Conservation (phyloP, 2,888 invertebrate species). For the Congeria kusceri region DNA sequence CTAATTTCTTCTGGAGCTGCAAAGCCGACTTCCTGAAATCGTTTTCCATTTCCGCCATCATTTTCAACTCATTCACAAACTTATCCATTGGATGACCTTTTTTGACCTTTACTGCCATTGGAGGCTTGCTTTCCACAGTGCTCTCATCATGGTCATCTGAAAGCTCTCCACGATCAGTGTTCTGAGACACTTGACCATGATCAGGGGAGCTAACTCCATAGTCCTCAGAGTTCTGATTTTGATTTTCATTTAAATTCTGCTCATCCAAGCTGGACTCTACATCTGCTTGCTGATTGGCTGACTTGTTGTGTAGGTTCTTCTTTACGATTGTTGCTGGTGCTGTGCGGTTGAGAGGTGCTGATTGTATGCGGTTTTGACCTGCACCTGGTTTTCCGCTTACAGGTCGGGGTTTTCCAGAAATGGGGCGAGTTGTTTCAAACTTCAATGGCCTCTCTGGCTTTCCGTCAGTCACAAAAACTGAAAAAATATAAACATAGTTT, state of each 20-base stretch:
- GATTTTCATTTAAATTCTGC: constrained; percentile 20
- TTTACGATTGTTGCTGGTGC: constrained; percentile 37
- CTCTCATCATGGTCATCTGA: constrained; percentile 21
- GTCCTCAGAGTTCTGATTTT: constrained; percentile 31
- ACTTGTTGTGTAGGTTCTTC: constrained; percentile 53
- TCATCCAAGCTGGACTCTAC: constrained; percentile 23
- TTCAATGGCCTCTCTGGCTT: constrained; percentile 72
- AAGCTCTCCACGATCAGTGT: constrained; percentile 13
- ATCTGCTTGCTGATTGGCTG: constrained; percentile 19
- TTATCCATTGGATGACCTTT: constrained; percentile 73
- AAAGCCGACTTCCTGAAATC: constrained; percentile 75
- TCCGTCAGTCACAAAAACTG: constrained; percentile 67
- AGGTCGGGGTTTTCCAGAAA: constrained; percentile 50
- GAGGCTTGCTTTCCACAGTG: constrained; percentile 58
- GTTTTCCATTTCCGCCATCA: constrained; percentile 75
- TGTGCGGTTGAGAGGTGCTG: constrained; percentile 54
- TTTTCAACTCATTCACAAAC: constrained; percentile 74
- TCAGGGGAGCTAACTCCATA: constrained; percentile 11
- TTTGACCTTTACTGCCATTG: constrained; percentile 65
- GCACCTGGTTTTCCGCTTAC: constrained; percentile 10
- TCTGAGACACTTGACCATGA: constrained; percentile 31
- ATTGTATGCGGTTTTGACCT: constrained; percentile 25
- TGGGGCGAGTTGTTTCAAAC: constrained; percentile 77
- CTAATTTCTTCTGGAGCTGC: constrained; percentile 77
- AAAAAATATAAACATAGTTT: constrained; percentile 19